phyloP scores from a whole-genome alignment of 2,797 vertebrate species.

The Mastacembelus armatus region DNA sequence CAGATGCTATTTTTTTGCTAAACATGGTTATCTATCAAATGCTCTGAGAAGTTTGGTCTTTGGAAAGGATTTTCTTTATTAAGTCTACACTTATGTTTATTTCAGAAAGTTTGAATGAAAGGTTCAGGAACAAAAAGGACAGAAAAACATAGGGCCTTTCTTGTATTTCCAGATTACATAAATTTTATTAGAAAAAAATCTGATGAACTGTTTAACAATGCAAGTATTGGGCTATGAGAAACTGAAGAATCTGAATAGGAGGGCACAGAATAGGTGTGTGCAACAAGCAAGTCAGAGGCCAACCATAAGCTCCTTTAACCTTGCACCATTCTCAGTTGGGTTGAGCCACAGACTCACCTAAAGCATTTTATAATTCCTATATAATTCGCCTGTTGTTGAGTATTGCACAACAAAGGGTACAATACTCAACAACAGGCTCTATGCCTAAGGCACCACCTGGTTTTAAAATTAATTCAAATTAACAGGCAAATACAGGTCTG shows the following conservation, averaged over 20 bases:
- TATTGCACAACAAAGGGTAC: no score
- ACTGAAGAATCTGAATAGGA: conserved; percentile 30
- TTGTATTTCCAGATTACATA: not conserved
- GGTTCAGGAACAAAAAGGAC: no score
- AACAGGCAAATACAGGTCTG: not conserved
- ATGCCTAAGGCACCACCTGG: not conserved
- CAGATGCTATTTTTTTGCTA: no score
- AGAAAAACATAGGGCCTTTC: no score
- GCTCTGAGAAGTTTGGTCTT: not conserved
- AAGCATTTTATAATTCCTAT: no score
- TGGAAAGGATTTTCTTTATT: not conserved
- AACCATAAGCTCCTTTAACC: conserved; percentile 48
- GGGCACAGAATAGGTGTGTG: conserved; percentile 10
- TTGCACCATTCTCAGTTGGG: not conserved
- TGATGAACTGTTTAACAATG: not conserved
- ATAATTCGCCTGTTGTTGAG: no score
- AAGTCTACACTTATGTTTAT: not conserved
- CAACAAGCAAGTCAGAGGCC: conserved; percentile 4
- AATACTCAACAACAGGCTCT: conserved; percentile 17
- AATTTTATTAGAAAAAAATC: conserved; percentile 6
- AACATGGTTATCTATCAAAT: no score
- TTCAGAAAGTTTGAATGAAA: no score
- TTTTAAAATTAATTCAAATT: conserved; percentile 51
- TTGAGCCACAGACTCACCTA: conserved; percentile 3
- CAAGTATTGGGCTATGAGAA: not conserved